Conservation (phyloP, 2,888 invertebrate species). For the Amiota mariae region DNA sequence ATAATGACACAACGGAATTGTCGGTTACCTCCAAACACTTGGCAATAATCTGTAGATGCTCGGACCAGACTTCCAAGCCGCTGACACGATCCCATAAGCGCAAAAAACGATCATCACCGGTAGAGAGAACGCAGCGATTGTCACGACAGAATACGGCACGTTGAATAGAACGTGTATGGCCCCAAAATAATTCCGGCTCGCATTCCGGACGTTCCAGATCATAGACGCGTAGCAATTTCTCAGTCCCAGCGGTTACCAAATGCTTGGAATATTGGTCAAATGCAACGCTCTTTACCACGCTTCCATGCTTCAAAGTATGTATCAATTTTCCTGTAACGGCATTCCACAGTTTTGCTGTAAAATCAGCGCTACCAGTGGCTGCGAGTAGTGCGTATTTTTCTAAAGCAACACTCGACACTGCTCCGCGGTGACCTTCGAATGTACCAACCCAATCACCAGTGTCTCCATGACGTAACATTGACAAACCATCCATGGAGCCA, state of each 20-base stretch:
- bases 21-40: conserved; percentile 91
- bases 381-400: conserved; percentile 90
- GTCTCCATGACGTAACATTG: conserved; percentile 95
- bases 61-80: conserved; percentile 82
- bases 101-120: conserved; percentile 91
- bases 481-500: conserved; percentile 84
- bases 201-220: conserved; percentile 86
- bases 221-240: conserved; percentile 88
- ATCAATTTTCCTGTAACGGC: conserved; percentile 90
- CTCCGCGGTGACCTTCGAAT: conserved; percentile 91
- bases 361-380: conserved; percentile 94
- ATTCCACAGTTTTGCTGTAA: conserved; percentile 94
- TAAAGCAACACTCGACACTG: conserved; percentile 95
- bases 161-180: conserved; percentile 86
- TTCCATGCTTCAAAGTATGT: conserved; percentile 90
- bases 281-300: conserved; percentile 93
- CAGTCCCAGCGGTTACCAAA: conserved; percentile 91
- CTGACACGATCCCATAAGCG: conserved; percentile 86
- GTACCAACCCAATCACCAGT: conserved; percentile 98
- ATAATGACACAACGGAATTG: conserved; percentile 88
- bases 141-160: conserved; percentile 88
- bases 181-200: conserved; percentile 82
- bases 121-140: conserved; percentile 85
- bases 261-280: conserved; percentile 84
- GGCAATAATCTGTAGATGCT: conserved; percentile 86